phyloP scores from a whole-genome alignment of 1,140 invertebrate species.

The Hetaerina americana region DNA sequence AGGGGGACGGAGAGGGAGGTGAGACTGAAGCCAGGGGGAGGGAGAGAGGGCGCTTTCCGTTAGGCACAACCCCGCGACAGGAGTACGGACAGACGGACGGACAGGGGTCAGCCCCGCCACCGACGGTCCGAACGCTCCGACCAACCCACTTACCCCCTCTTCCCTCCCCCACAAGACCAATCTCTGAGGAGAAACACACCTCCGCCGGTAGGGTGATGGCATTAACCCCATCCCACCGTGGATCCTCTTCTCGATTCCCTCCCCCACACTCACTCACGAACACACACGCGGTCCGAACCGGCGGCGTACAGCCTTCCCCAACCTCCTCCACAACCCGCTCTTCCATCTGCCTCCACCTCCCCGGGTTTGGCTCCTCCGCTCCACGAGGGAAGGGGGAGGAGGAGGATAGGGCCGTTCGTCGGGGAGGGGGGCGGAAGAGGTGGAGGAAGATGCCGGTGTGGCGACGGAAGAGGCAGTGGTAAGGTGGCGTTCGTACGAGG shows the following conservation, averaged over 20 bases:
- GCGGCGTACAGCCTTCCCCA: too few species aligned
- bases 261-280: too few species aligned
- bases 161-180: too few species aligned
- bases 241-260: too few species aligned
- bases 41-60: conserved; percentile 4
- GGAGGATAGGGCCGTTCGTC: too few species aligned
- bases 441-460: not conserved
- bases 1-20: too few species aligned
- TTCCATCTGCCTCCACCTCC: too few species aligned
- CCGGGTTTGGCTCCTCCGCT: too few species aligned
- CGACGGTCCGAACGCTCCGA: conserved; percentile 20
- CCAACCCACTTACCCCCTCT: too few species aligned
- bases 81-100: conserved; percentile 20
- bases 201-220: not conserved
- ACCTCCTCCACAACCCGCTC: too few species aligned
- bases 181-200: not conserved
- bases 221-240: not conserved
- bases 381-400: too few species aligned
- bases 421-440: not conserved
- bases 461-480: not conserved
- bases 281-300: too few species aligned
- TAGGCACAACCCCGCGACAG: conserved; percentile 11
- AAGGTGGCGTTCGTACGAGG: not conserved
- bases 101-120: conserved; percentile 17
- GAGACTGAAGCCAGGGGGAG: conserved; percentile 2